Evolutionary conservation across 2,797 vertebrate species (phyloP), one percentile per base, ranked within the genome.

Genomic region (Acridotheres tristis): DNA sequence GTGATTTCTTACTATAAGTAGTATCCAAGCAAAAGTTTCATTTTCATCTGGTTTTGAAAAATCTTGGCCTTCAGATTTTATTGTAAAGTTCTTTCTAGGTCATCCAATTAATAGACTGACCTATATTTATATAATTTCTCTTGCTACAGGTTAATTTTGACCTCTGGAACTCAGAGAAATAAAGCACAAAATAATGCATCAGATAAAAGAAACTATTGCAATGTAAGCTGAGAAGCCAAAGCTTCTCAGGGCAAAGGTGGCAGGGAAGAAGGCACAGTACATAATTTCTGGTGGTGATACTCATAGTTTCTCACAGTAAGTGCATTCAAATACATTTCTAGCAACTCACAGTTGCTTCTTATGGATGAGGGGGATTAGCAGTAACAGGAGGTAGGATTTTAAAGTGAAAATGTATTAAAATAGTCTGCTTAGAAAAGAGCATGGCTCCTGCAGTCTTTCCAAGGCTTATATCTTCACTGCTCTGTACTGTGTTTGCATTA

Each of bases 161-260:
- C 91, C 96, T 93, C 88, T 87, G 83, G 82, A 87, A 88, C 69
- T 90, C 80, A n/a, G 77, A 88, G 74, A 86, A 91, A 89, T 82
- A 90, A 95, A 94, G 47, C 69, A n/a, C 55, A 66, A 91, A 82
- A 91, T 59, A 95, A 94, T 88, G 36, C n/a, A 16, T 79, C 47
- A 90, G 73, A 30, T 45, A 67, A 93, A 95, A 73, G 78, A 94
- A 86, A 84, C 81, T 57, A 36, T 63, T 84, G n/a, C 84, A 76
- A 38, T 2, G 0, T 66, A 69, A 94, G 89, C 93, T 68, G 79
- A 82, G 96, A 92, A 95, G 80, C 36, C 67, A 92, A 73, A 67
- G 69, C 53, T 92, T 74, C 88, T 91, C 88, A 96, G 94, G 93
- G 94, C 71, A 90, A 94, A 96, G 95, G 96, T 97, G 90, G 53